phyloP scores from a whole-genome alignment of 2,888 invertebrate genomes.

The Drosophila dives region DNA sequence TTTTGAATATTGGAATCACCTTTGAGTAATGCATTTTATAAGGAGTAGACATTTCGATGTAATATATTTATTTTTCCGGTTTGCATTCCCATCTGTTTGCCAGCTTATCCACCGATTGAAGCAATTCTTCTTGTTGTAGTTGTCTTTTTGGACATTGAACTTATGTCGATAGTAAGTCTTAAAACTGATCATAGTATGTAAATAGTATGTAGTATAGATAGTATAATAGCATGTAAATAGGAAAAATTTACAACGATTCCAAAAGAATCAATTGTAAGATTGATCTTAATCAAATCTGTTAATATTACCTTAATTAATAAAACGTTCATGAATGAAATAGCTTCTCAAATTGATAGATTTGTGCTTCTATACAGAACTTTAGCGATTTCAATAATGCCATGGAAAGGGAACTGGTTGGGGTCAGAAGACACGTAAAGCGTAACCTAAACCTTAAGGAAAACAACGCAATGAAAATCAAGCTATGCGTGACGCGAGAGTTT shows the following conservation, averaged over 20 bases:
- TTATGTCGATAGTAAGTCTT: neutral
- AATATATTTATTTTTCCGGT: conserved; percentile 2
- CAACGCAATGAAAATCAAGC: conserved; percentile 19
- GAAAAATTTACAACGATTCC: neutral
- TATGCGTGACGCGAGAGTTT: conserved; percentile 32
- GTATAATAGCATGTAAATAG: neutral
- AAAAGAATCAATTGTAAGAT: neutral
- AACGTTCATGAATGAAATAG: neutral
- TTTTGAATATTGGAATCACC: neutral
- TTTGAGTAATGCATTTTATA: neutral
- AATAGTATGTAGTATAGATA: neutral
- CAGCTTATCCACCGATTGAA: conserved; percentile 3
- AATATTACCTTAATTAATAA: neutral
- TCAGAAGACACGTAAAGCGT: conserved; percentile 12
- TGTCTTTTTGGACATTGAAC: conserved; percentile 3
- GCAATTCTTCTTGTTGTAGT: neutral
- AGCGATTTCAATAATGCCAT: neutral
- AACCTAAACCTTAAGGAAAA: conserved; percentile 18
- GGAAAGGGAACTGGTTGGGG: neutral
- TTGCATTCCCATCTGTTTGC: conserved; percentile 9
- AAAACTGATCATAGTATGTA: conserved; percentile 1
- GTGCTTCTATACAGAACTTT: neutral
- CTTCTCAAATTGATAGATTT: neutral
- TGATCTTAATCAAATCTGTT: neutral
- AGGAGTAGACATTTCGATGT: conserved; percentile 9